phyloP scores from a whole-genome alignment of 2,797 vertebrate genomes.

The Myoxocephalus aenaeus region DNA sequence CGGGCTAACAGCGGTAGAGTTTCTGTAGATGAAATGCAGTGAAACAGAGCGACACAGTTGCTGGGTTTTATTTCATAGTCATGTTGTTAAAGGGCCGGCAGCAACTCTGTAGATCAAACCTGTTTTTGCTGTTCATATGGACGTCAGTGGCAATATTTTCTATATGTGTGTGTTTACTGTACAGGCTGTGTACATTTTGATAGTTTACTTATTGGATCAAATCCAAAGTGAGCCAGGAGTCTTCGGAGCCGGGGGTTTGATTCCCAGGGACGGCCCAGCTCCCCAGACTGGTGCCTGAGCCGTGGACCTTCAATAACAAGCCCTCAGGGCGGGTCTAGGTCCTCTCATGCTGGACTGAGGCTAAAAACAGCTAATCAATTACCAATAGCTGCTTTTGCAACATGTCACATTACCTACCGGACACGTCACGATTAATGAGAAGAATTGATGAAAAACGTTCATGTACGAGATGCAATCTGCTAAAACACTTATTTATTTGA shows the following conservation, averaged over 20 bases:
- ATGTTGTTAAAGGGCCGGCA: conserved; percentile 4
- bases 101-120: background rate
- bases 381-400: conserved; percentile 8
- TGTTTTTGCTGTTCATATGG: conserved; percentile 29
- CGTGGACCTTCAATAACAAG: no score
- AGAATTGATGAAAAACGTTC: conserved; percentile 17
- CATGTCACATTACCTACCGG: conserved; percentile 26
- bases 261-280: no score
- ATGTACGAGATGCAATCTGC: conserved; percentile 4
- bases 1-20: no score
- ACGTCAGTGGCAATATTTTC: conserved; percentile 33
- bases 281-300: no score
- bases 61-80: background rate
- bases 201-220: no score
- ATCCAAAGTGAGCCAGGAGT: no score
- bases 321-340: no score
- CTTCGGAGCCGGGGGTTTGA: no score
- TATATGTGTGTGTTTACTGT: no score
- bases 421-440: conserved; percentile 28
- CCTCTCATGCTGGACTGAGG: no score
- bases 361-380: no score
- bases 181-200: no score
- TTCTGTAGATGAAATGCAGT: background rate
- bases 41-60: background rate
- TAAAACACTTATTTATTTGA: background rate